Conservation (phyloP, 1,140 invertebrate species). For the Ylistrum balloti region DNA sequence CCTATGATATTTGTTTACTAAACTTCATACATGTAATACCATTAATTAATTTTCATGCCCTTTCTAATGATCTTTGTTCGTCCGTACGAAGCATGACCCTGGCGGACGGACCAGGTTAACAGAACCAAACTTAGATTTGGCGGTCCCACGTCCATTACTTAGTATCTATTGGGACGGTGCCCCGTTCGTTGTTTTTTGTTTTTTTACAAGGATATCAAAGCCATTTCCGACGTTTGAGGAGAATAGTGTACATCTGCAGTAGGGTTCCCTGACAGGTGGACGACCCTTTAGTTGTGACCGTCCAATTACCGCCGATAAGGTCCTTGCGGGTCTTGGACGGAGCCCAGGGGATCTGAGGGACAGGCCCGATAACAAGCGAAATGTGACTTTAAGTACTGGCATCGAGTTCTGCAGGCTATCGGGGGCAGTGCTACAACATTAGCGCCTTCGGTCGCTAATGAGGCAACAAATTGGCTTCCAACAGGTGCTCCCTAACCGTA, state of each 20-base stretch:
- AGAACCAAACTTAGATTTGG: neutral
- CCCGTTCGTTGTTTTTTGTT: too few relatives aligned
- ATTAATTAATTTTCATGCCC: too few relatives aligned
- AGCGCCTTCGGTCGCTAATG: conserved; percentile 36
- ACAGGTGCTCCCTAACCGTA: neutral
- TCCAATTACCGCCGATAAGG: conserved; percentile 32
- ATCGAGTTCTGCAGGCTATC: conserved; percentile 14
- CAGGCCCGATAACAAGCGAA: conserved; percentile 17
- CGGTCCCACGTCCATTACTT: neutral
- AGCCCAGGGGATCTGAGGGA: conserved; percentile 29
- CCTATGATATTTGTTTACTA: too few relatives aligned
- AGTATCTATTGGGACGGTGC: conserved; percentile 5
- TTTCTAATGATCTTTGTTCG: too few relatives aligned
- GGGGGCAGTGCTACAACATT: conserved; percentile 12
- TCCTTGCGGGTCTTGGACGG: neutral
- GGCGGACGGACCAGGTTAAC: neutral
- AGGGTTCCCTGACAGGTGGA: neutral
- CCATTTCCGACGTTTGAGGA: neutral
- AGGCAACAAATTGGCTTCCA: conserved; percentile 21
- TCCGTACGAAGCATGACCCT: neutral
- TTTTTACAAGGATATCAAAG: neutral
- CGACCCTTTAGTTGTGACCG: neutral
- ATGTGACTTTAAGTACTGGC: neutral
- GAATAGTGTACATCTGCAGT: neutral
- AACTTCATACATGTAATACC: too few relatives aligned